These are phyloP conservation scores for Alca torda DNA, from an alignment of 2,797 vertebrate species.

Conservation along the genomic window DNA sequence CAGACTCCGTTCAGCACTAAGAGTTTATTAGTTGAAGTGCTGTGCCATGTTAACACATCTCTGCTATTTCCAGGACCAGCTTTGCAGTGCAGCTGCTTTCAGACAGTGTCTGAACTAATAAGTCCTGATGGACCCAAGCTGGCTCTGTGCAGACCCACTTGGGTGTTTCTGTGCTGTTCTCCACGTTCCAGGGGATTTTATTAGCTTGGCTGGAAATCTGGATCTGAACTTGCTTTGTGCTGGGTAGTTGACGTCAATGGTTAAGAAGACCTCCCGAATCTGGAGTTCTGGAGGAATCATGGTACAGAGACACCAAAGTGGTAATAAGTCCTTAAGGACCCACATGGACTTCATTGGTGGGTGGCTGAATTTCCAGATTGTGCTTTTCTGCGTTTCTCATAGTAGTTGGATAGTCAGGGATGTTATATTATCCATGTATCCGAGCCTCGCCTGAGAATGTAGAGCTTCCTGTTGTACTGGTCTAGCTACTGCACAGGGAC, in stretches of 20 bases:
- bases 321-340: neutral
- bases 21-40: conserved; percentile 48
- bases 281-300: neutral
- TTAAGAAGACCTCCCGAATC: neutral
- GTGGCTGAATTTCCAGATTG: neutral
- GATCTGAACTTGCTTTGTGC: conserved; percentile 1
- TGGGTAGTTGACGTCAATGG: neutral
- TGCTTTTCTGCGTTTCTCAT: neutral
- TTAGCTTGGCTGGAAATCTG: conserved; percentile 26
- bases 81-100: conserved; percentile 55
- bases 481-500: neutral
- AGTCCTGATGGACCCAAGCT: conserved; percentile 50
- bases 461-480: neutral
- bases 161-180: conserved; percentile 35
- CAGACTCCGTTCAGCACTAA: conserved; percentile 14
- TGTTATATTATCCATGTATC: neutral
- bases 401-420: neutral
- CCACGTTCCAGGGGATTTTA: conserved; percentile 50
- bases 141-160: conserved; percentile 16
- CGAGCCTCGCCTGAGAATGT: neutral
- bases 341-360: neutral
- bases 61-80: conserved; percentile 45
- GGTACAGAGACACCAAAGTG: neutral
- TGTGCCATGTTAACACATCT: conserved; percentile 60
- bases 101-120: conserved; percentile 37